Base-by-base conservation (phyloP, 2,888 invertebrate genomes). In the Branchellion lobata region DNA sequence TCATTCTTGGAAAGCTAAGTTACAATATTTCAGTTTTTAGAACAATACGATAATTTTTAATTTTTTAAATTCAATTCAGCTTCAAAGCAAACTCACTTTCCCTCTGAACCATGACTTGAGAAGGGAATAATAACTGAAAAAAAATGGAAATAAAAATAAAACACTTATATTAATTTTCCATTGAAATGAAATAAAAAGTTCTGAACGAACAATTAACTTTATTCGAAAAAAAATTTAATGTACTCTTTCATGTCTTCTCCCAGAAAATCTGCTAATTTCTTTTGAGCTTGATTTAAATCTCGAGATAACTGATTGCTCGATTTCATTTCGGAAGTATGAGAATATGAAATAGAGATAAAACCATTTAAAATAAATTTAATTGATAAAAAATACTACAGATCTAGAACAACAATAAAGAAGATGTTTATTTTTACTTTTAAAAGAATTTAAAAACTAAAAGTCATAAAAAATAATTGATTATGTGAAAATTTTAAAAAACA, bases 1-100 rank as follows among this genome's bases (percentile, higher is more conserved):
- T 94, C 93, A 85, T 93, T 92, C 86, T 93, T 93, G 0, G 92
- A 92, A 81, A 92, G 90, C 88, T 31, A 29, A 51, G 57, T 24
- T 1, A 53, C 18, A 24, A 78, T 27, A 34, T 1, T n/a, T 18
- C 33, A 40, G 11, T 40, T 33, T n/a, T 8, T 74, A 29, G 31
- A 57, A 8, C 51, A 29, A 33, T 36, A n/a, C 29, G 21, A 74
- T 40, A 29, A 79, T 34, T 18, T 47, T 27, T 0, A 72, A 8
- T n/a, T 53, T 27, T 47, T 40, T 21, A 36, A 24, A 79, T 72
- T 27, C n/a, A 72, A 31, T 36, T 34, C 27, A n/a, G n/a, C 1
- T 36, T 0, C 1, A 40, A n/a, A 53, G 21, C 5, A 51, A 21
- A 29, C 81, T 61, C 83, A 86, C 86, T 85, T 86, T 86, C 80